Conservation (phyloP, 2,797 vertebrate species). For the Parauchenoglanis punctatus region DNA sequence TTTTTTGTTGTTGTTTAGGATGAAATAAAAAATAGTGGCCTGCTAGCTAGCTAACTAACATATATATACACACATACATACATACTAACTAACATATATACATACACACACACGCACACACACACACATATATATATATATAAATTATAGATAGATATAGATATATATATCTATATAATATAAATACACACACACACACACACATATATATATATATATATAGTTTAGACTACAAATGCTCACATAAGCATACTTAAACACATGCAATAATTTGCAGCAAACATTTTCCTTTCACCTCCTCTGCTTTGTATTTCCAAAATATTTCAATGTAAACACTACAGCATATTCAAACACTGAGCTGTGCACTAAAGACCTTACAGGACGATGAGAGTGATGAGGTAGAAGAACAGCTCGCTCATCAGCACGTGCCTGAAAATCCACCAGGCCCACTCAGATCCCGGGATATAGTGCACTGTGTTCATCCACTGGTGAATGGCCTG, state of each 20-base stretch:
- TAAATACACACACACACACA: too few species aligned
- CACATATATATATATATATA: not conserved
- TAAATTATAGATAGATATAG: too few species aligned
- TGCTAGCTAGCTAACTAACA: not conserved
- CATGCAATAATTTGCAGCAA: not conserved
- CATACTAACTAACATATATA: not conserved
- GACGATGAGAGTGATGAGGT: slow-evolving; percentile 77
- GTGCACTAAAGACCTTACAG: slow-evolving; percentile 77
- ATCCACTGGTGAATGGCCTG: slow-evolving; percentile 81
- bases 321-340: not conserved
- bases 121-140: too few species aligned
- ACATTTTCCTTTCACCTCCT: not conserved
- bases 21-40: not conserved
- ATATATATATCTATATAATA: too few species aligned
- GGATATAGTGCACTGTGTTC: slow-evolving; percentile 52
- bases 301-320: not conserved
- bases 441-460: slow-evolving; percentile 73
- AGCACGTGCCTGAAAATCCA: slow-evolving; percentile 90
- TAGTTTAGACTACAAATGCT: not conserved
- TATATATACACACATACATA: not conserved
- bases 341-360: not conserved
- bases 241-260: not conserved
- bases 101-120: too few species aligned
- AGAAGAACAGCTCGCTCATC: slow-evolving; percentile 87
- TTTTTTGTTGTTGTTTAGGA: not conserved